Percentiles rank a stretch among this genome's conserved stretches.
phyloP scores from a whole-genome alignment of 1,140 invertebrate genomes.

The Brachionus plicatilis region DNA sequence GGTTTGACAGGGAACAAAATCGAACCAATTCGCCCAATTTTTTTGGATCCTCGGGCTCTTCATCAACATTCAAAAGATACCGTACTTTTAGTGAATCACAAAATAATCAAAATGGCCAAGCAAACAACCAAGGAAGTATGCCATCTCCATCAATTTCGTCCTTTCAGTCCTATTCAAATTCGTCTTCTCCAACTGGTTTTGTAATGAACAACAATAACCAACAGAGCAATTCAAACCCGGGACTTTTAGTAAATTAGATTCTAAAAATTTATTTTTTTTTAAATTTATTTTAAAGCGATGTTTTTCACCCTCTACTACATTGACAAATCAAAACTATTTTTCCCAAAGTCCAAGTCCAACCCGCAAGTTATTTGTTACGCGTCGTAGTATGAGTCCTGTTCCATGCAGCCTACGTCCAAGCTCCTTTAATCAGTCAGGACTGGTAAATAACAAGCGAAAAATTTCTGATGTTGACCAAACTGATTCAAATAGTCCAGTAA shows the following conservation, averaged over 20 bases:
- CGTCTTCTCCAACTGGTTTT: conserved; percentile 25
- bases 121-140: conserved; percentile 1
- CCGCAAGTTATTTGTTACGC: conserved; percentile 5
- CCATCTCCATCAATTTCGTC: conserved; percentile 26
- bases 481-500: background rate
- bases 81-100: conserved; percentile 39
- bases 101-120: background rate
- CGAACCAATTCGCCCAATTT: conserved; percentile 19
- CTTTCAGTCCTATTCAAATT: conserved; percentile 24
- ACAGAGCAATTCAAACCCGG: background rate
- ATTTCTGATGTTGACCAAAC: conserved; percentile 17
- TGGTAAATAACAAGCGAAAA: conserved; percentile 19
- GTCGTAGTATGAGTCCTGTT: conserved; percentile 35
- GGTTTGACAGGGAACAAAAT: conserved; percentile 16
- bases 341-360: conserved; percentile 40
- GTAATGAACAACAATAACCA: conserved; percentile 5
- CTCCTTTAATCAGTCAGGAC: background rate
- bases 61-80: conserved; percentile 34
- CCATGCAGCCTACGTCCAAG: background rate
- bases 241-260: background rate
- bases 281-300: background rate
- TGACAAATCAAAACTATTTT: conserved; percentile 38
- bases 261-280: background rate
- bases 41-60: background rate
- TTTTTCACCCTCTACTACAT: conserved; percentile 15